Percentiles rank a stretch among this genome's conserved stretches.
These are phyloP conservation scores for Torymus auratus DNA, from an alignment of 2,888 invertebrate genomes.

Conservation along the genomic window DNA sequence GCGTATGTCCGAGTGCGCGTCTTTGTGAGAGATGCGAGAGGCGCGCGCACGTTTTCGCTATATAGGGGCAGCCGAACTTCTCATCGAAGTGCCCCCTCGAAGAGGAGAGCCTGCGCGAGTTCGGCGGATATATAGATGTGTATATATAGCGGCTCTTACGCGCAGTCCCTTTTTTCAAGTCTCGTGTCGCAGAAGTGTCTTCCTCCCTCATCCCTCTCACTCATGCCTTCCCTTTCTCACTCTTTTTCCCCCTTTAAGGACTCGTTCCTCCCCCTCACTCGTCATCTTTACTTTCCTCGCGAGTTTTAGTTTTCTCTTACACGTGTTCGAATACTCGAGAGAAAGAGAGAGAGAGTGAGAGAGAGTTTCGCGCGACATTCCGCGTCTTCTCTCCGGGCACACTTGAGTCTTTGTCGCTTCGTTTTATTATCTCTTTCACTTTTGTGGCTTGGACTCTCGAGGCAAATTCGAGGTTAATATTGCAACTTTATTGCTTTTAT, in stretches of 20 bases:
- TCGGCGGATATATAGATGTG: no score
- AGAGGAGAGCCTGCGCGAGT: no score
- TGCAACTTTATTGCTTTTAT: conserved; percentile 7
- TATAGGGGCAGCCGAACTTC: neutral
- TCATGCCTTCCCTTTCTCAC: neutral
- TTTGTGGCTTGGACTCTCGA: neutral
- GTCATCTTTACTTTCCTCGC: conserved; percentile 37
- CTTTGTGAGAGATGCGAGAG: neutral
- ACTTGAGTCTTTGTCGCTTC: neutral
- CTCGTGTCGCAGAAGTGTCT: no score
- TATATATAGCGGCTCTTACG: no score
- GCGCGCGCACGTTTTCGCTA: conserved; percentile 9
- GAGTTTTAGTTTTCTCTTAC: conserved; percentile 40
- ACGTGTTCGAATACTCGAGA: conserved; percentile 19
- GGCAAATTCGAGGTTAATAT: conserved; percentile 21
- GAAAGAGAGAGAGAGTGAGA: conserved; percentile 40
- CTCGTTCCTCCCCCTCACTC: neutral
- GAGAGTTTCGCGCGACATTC: conserved; percentile 6
- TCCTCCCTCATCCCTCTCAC: neutral
- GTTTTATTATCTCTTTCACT: conserved; percentile 4
- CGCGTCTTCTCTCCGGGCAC: neutral
- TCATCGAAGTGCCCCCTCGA: conserved; percentile 17
- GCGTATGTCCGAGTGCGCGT: neutral
- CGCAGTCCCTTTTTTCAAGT: no score
- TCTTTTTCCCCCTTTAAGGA: neutral